A percentile compares a stretch with the other conserved stretches of the same genome.
These are phyloP conservation scores for Esperia sulphurella DNA, from an alignment of 2,888 invertebrate species.

Conservation along the genomic window DNA sequence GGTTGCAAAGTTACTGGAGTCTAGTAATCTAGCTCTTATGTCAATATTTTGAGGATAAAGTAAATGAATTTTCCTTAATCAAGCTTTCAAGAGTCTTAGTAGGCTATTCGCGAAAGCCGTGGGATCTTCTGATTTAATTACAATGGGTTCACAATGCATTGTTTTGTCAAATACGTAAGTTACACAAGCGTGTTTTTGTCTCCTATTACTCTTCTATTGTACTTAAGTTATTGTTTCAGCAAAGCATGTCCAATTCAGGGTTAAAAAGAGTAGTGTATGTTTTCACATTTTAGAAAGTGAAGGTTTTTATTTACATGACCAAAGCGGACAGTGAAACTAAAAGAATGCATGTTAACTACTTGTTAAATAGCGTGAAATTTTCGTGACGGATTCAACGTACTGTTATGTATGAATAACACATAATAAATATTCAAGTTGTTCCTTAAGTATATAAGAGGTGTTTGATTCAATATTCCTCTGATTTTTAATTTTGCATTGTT, in stretches of 20 bases:
- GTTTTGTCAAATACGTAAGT: constrained; percentile 32
- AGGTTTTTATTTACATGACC: constrained; percentile 64
- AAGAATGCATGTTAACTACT: constrained; percentile 32
- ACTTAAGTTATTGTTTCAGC: constrained; percentile 16
- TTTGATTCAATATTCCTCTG: too few species aligned
- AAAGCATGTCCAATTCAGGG: constrained; percentile 45
- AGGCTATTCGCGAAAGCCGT: neutral
- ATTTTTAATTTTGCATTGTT: too few species aligned
- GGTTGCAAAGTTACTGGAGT: too few species aligned
- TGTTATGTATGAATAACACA: too few species aligned
- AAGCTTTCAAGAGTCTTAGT: neutral
- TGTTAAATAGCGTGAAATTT: constrained; percentile 45
- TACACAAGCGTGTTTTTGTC: constrained; percentile 29
- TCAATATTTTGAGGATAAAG: too few species aligned
- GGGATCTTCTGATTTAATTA: constrained; percentile 18
- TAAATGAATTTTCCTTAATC: too few species aligned
- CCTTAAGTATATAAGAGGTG: too few species aligned
- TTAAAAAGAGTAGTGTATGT: constrained; percentile 35
- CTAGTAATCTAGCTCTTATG: too few species aligned
- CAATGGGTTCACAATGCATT: constrained; percentile 24
- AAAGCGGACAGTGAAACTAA: constrained; percentile 42
- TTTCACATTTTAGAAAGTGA: constrained; percentile 76
- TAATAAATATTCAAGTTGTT: too few species aligned
- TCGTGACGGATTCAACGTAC: constrained; percentile 28
- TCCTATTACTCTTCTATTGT: constrained; percentile 8